Evolutionary conservation across 2,113 vertebrate genomes (phyloP).

Genomic region (Columba janthina): DNA sequence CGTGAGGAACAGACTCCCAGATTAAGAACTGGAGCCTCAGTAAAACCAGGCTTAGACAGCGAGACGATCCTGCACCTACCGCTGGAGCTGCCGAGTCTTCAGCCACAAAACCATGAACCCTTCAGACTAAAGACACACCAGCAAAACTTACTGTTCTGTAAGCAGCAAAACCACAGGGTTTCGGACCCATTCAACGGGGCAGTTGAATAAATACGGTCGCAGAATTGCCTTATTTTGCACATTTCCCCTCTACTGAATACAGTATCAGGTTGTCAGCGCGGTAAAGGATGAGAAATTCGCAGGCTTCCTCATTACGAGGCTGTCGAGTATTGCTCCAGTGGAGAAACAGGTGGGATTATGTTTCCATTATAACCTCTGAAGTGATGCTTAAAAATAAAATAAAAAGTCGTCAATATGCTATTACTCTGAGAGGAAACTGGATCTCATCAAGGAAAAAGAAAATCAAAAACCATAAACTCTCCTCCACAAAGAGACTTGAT

Average conservation of each 20-base stretch:
- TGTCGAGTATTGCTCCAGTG: constrained; percentile 14
- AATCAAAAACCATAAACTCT: not conserved
- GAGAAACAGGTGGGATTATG: constrained; percentile 14
- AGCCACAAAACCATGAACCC: not conserved
- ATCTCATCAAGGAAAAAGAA: not conserved
- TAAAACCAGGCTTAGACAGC: not conserved
- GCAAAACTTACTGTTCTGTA: fast-evolving
- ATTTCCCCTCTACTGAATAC: not conserved
- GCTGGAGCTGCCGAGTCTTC: not conserved
- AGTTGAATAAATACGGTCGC: not conserved
- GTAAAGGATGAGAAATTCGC: constrained; percentile 23
- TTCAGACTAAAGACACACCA: not conserved
- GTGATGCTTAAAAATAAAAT: constrained; percentile 46
- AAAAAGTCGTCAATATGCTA: not conserved
- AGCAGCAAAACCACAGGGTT: too few species aligned
- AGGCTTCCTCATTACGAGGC: constrained; percentile 31
- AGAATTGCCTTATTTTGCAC: not conserved
- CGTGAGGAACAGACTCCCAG: not conserved
- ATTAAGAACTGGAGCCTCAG: not conserved
- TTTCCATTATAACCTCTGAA: constrained; percentile 22
- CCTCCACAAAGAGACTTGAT: constrained; percentile 14
- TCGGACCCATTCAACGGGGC: not conserved
- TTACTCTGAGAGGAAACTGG: constrained; percentile 22
- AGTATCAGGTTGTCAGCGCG: not conserved
- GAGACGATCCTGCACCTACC: not conserved